A percentile compares a stretch with the other conserved stretches of the same genome.
phyloP scores from a whole-genome alignment of 2,888 invertebrate species.

The Cerceris ruficornis region DNA sequence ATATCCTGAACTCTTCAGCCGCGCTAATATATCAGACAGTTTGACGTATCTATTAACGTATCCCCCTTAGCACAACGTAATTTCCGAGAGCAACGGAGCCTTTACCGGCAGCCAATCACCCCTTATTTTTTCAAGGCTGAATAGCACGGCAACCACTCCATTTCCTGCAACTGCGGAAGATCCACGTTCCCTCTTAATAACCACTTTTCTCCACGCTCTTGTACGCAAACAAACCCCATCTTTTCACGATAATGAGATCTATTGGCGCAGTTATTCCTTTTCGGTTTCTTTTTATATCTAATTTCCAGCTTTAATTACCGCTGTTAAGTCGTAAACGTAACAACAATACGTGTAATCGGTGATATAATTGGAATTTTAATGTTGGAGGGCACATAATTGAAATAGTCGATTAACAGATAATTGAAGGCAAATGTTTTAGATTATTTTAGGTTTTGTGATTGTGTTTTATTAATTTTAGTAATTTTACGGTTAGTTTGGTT shows the following conservation, averaged over 20 bases:
- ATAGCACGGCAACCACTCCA: slow-evolving; percentile 15
- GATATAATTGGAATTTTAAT: too few relatives aligned
- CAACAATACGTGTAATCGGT: too few relatives aligned
- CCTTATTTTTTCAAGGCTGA: not conserved
- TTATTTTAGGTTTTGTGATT: too few relatives aligned
- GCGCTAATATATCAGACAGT: slow-evolving; percentile 63
- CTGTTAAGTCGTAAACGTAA: too few relatives aligned
- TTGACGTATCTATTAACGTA: slow-evolving; percentile 71
- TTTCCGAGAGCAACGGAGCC: slow-evolving; percentile 58
- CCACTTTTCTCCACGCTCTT: slow-evolving; percentile 54
- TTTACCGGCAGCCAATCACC: slow-evolving; percentile 41
- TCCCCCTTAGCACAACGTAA: slow-evolving; percentile 47
- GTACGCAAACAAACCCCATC: slow-evolving; percentile 35
- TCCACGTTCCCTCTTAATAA: slow-evolving; percentile 65
- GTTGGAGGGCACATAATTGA: too few relatives aligned
- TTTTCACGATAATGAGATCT: not conserved
- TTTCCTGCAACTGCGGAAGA: slow-evolving; percentile 55
- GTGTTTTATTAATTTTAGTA: too few relatives aligned
- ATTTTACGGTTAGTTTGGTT: too few relatives aligned
- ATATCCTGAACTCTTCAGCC: slow-evolving; percentile 10
- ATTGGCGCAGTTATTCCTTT: not conserved
- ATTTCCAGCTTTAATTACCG: too few relatives aligned
- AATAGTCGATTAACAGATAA: too few relatives aligned
- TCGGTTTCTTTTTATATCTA: not conserved
- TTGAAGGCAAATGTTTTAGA: too few relatives aligned